Conservation (phyloP, 2,113 vertebrate genomes). For the Phaethon lepturus region DNA sequence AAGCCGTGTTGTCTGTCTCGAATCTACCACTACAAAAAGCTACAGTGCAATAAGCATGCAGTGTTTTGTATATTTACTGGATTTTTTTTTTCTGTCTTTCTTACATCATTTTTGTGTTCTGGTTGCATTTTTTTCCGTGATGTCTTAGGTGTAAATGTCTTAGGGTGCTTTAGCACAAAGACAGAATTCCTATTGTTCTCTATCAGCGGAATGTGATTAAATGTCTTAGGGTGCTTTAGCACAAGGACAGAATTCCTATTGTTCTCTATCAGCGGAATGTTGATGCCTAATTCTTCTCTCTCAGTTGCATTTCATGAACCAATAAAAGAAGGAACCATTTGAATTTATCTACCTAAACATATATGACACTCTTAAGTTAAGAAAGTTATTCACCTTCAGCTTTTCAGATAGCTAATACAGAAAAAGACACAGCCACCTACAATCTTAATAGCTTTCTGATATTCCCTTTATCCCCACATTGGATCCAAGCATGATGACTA, state of each 20-base stretch:
- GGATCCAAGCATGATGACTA: background rate
- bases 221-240: background rate
- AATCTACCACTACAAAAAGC: background rate
- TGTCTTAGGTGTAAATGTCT: background rate
- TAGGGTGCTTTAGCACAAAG: background rate
- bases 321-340: background rate
- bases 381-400: background rate
- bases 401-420: background rate
- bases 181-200: background rate
- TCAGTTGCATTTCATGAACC: background rate
- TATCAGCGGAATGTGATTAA: background rate
- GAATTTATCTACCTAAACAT: background rate
- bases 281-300: background rate
- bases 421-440: background rate
- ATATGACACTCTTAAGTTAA: background rate
- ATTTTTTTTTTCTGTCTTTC: background rate
- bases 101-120: background rate
- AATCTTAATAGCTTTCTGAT: background rate
- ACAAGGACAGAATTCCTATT: background rate
- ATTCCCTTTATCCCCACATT: background rate
- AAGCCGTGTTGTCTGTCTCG: background rate
- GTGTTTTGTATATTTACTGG: background rate
- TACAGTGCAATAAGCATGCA: background rate
- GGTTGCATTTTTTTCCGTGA: background rate
- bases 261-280: background rate